These are phyloP conservation scores for Nesometra sesokonis DNA, from an alignment of 35 echinoderm and acorn worm genomes.

Conservation along the genomic window DNA sequence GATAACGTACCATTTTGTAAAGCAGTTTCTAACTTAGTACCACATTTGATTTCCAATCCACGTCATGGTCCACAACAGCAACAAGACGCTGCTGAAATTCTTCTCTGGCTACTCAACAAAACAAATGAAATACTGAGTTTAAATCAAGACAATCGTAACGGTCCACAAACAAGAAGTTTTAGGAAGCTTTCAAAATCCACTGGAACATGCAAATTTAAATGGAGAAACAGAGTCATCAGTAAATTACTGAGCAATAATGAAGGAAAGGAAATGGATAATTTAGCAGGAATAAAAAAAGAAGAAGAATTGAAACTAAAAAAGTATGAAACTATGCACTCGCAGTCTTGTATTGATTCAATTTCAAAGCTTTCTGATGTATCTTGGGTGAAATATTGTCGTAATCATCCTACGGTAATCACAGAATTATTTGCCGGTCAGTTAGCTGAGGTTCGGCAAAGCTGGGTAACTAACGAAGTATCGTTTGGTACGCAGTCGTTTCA, in stretches of 20 bases:
- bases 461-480: conserved; percentile 4
- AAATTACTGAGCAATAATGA: not conserved
- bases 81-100: conserved; percentile 38
- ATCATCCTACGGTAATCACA: not conserved
- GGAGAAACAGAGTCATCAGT: not conserved
- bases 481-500: conserved; percentile 24
- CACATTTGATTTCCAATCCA: conserved; percentile 17
- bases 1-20: conserved; percentile 9
- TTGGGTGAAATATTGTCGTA: conserved; percentile 3
- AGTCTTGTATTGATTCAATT: not conserved
- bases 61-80: not conserved
- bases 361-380: conserved; percentile 8
- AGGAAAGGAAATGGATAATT: not conserved
- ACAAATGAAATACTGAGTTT: not conserved
- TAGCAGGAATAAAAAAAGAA: not conserved
- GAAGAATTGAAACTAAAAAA: not conserved
- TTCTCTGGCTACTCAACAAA: conserved; percentile 26
- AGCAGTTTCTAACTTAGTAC: not conserved
- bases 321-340: conserved; percentile 1
- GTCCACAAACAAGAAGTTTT: not conserved
- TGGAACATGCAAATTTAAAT: not conserved
- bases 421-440: conserved; percentile 32
- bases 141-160: not conserved
- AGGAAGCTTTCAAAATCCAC: not conserved
- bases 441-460: conserved; percentile 1